Conservation (phyloP, 2,113 vertebrate genomes). For the Cottus gobio region DNA sequence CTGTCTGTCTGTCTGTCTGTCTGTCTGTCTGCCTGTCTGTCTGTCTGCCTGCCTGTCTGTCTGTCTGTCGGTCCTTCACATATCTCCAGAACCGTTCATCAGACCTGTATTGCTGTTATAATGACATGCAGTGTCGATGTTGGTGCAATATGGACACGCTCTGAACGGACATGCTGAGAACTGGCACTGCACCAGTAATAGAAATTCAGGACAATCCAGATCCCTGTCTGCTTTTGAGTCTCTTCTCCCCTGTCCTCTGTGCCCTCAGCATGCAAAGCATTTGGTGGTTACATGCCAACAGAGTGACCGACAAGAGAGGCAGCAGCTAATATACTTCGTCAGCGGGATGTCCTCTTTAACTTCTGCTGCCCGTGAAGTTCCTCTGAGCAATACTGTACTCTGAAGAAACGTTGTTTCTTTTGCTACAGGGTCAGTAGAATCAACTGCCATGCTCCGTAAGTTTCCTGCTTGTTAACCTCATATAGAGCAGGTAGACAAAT, state of each 20-base stretch:
- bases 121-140: background rate
- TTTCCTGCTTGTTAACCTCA: background rate
- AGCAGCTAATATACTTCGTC: slow-evolving; percentile 33
- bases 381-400: background rate
- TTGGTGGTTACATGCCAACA: slow-evolving; percentile 54
- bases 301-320: slow-evolving; percentile 44
- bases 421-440: background rate
- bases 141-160: background rate
- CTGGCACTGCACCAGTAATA: background rate
- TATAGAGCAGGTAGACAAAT: background rate
- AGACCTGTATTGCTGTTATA: background rate
- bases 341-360: slow-evolving; percentile 44
- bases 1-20: background rate
- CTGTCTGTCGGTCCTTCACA: background rate
- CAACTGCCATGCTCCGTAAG: background rate
- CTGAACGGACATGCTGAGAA: background rate
- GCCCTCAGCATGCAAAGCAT: slow-evolving; percentile 24
- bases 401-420: background rate
- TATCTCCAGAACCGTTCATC: background rate
- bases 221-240: background rate
- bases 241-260: slow-evolving; percentile 10
- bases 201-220: background rate
- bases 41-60: background rate
- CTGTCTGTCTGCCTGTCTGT: background rate
- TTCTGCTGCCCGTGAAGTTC: slow-evolving; percentile 14